Percentiles rank a stretch among this genome's conserved stretches.
Conservation (phyloP, 2,797 vertebrate genomes). For the Rhinichthys osculus region DNA sequence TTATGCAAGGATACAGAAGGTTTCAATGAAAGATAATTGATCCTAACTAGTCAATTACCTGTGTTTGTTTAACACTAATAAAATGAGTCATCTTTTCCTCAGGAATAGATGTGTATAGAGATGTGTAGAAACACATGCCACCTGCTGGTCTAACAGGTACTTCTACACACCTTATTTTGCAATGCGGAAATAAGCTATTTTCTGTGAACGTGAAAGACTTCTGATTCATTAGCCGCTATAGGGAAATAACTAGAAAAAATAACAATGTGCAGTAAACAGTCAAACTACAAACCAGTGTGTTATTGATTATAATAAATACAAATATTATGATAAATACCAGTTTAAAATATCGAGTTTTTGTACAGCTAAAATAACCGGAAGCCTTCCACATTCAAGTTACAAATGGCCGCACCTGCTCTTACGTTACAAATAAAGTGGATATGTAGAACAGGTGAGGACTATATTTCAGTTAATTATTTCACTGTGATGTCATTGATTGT, state of each 20-base stretch:
- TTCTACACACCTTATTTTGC: neutral
- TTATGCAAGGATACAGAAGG: constrained; percentile 42
- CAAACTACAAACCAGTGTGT: neutral
- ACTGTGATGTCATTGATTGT: neutral
- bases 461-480: no score
- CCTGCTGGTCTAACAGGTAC: constrained; percentile 42
- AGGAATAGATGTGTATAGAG: neutral
- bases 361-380: neutral
- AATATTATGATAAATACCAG: neutral
- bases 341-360: neutral
- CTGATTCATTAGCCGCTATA: neutral
- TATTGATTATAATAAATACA: neutral
- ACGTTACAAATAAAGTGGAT: neutral
- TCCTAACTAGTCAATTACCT: constrained; percentile 40
- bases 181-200: neutral
- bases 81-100: neutral
- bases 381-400: neutral
- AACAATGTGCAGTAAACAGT: neutral
- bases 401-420: neutral
- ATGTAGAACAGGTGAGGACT: neutral
- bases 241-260: neutral
- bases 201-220: neutral
- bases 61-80: constrained; percentile 41
- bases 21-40: constrained; percentile 46
- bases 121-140: constrained; percentile 37